These are phyloP conservation scores for Syritta pipiens DNA, from an alignment of 2,888 invertebrate species.

Conservation along the genomic window DNA sequence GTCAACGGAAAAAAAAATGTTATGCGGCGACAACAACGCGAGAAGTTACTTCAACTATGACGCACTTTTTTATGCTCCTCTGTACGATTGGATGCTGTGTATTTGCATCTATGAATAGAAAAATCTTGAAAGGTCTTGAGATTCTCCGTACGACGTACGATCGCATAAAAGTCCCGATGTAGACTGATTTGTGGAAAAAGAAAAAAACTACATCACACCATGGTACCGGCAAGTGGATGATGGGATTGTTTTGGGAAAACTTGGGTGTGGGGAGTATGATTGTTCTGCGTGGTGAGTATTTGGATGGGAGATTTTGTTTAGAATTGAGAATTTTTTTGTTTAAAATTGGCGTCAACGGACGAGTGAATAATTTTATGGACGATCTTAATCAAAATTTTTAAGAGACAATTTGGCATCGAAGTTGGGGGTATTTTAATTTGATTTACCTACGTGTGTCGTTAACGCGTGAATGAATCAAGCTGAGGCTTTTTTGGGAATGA, in stretches of 20 bases:
- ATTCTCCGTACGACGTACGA: conserved; percentile 22
- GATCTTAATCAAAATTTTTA: not conserved
- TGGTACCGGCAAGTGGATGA: conserved; percentile 33
- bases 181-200: conserved; percentile 35
- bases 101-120: conserved; percentile 53
- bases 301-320: conserved; percentile 24
- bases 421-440: conserved; percentile 6
- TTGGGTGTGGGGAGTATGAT: conserved; percentile 30
- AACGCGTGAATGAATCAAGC: conserved; percentile 45
- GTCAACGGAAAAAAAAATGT: conserved; percentile 39
- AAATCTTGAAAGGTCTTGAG: conserved; percentile 2
- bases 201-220: conserved; percentile 29
- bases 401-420: conserved; percentile 42
- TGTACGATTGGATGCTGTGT: not conserved
- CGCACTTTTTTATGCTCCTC: conserved; percentile 51
- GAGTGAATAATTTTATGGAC: too few species aligned
- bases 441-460: conserved; percentile 12
- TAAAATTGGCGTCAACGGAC: conserved; percentile 10
- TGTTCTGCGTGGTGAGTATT: conserved; percentile 22
- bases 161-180: conserved; percentile 54
- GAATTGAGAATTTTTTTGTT: not conserved
- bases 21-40: conserved; percentile 33
- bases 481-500: conserved; percentile 18
- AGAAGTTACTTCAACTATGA: conserved; percentile 48
- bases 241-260: conserved; percentile 37